Base-by-base conservation (phyloP, 1,140 invertebrate genomes). In the Druon quercuslanigerum region DNA sequence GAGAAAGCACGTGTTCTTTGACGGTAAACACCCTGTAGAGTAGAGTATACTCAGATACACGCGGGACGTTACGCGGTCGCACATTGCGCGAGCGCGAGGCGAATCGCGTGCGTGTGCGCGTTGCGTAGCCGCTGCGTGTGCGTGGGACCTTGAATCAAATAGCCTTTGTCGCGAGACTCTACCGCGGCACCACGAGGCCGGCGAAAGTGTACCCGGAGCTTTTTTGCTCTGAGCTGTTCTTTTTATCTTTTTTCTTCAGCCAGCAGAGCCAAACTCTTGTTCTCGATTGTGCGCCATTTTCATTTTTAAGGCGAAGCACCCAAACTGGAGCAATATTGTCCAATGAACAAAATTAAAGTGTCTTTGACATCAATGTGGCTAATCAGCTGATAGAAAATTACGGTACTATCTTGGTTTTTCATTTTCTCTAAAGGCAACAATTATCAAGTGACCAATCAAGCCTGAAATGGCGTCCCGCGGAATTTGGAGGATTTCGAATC, bases 131-230 rank as follows among this genome's bases (percentile, higher is more conserved):
- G 74, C 70, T 80, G 86, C 77, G 85, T 87, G 84, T 87, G 88
- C 85, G 89, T 88, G 89, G 88, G 88, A 91, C 90, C 90, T 91
- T 91, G 90, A 91, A 91, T 91, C 90, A 86, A 86, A 85, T 90
- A 89, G 90, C 90, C 90, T 91, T 91, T 90, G 90, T 91, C 90
- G 90, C 89, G 88, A 86, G 86, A 87, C 86, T 87, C 87, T 82
- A 86, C 85, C 86, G 86, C 80, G 83, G 81, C 83, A 84, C 86
- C 88, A 89, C 89, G 89, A 91, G 89, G 90, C 88, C 89, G 89
- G 89, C 90, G 90, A 92, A 92, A 91, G 90, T 91, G 87, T 91
- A 91, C 88, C 88, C 89, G 88, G 87, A 91, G 89, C 89, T 90
- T 90, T 90, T 90, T 91, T 91, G 86, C 88, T 89, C 84, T 79